A percentile compares a stretch with the other conserved stretches of the same genome.
phyloP scores from a whole-genome alignment of 1,140 invertebrate species.

The Amphibalanus amphitrite region DNA sequence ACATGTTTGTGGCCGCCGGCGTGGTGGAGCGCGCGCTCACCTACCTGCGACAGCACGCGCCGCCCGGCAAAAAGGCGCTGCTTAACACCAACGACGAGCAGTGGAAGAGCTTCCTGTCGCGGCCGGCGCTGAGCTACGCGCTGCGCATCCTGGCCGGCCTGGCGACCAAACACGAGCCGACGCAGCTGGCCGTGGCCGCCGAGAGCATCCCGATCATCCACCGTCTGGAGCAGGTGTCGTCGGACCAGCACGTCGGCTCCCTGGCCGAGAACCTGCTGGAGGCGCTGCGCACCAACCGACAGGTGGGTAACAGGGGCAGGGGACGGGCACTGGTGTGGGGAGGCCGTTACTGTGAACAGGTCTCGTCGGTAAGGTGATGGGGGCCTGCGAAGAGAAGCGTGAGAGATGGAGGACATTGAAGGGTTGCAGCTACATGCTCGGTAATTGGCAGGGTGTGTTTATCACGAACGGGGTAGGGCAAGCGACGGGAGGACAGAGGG shows the following conservation, averaged over 20 bases:
- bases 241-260: conserved; percentile 90
- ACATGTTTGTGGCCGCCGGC: conserved; percentile 70
- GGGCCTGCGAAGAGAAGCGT: too few relatives aligned
- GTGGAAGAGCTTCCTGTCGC: conserved; percentile 88
- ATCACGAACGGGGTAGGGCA: too few relatives aligned
- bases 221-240: conserved; percentile 89
- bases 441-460: too few relatives aligned
- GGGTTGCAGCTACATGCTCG: too few relatives aligned
- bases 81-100: conserved; percentile 82
- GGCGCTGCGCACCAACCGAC: conserved; percentile 42
- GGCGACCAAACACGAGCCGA: conserved; percentile 72
- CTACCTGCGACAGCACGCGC: conserved; percentile 45
- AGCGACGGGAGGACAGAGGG: too few relatives aligned
- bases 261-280: conserved; percentile 85
- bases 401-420: too few relatives aligned
- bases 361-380: too few relatives aligned
- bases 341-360: too few relatives aligned
- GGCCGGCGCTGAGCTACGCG: conserved; percentile 83
- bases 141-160: conserved; percentile 81
- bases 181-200: conserved; percentile 54
- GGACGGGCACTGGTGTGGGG: too few relatives aligned
- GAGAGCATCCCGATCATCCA: conserved; percentile 72
- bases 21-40: conserved; percentile 39
- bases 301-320: neutral
- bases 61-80: conserved; percentile 64